phyloP scores from a whole-genome alignment of 53 echinoderm and acorn worm species.

The Patiria pectinifera region DNA sequence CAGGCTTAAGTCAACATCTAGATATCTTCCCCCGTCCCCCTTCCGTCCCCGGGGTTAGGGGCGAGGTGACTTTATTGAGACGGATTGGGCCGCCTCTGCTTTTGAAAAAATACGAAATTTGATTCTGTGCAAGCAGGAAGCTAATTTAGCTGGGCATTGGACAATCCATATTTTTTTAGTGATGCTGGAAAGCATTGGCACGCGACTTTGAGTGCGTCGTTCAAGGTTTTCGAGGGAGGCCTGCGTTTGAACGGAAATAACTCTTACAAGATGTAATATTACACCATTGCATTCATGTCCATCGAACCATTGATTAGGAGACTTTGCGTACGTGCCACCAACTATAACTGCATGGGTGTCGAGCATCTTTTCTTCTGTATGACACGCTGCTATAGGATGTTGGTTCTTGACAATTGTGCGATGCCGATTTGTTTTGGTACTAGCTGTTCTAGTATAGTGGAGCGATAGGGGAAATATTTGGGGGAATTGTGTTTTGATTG shows the following conservation, averaged over 20 bases:
- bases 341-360: too few species aligned
- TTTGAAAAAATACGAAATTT: neutral
- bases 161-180: neutral
- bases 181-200: neutral
- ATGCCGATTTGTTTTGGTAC: too few species aligned
- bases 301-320: too few species aligned
- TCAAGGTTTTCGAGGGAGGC: neutral
- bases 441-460: too few species aligned
- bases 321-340: too few species aligned
- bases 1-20: conserved; percentile 25
- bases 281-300: too few species aligned
- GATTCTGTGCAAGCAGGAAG: conserved; percentile 26
- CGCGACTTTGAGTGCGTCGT: conserved; percentile 2
- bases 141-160: conserved; percentile 11
- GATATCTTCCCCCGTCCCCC: neutral
- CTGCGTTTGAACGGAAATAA: neutral
- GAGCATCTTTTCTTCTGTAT: too few species aligned
- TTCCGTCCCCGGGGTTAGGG: neutral
- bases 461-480: too few species aligned
- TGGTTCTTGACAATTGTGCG: too few species aligned
- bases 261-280: too few species aligned
- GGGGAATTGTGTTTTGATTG: too few species aligned
- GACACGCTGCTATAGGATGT: too few species aligned
- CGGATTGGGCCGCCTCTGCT: neutral
- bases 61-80: conserved; percentile 1